Evolutionary conservation across 2,797 vertebrate species (phyloP), one percentile per base, ranked within the genome.

Genomic region (Glossophaga mutica): DNA sequence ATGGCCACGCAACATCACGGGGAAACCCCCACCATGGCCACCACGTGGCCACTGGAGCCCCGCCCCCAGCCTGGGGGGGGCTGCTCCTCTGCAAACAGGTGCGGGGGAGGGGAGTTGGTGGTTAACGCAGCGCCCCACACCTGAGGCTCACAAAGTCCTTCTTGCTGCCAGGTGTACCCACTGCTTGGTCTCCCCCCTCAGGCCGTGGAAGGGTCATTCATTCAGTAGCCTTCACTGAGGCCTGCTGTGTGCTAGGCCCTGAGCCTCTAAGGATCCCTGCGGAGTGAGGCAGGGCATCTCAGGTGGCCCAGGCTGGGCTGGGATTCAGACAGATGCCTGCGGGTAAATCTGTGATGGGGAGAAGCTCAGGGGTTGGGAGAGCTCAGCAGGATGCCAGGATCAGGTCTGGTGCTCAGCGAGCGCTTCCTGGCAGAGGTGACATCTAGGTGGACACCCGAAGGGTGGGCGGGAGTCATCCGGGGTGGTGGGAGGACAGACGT

Each of bases 1-100:
- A 0, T 2, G 3, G 50, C 10, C 26, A n/a, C n/a, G n/a, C n/a
- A n/a, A n/a, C n/a, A n/a, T n/a, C n/a, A n/a, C n/a, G n/a, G n/a
- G n/a, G n/a, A n/a, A n/a, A n/a, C n/a, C n/a, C n/a, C n/a, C n/a
- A n/a, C n/a, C n/a, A n/a, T n/a, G n/a, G n/a, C n/a, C n/a, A n/a
- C n/a, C n/a, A 0, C 0, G 22, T 9, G 37, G 19, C 52, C 44
- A 1, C 26, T 1, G 5, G 0, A 15, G 21, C 44, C 3, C 79
- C 85, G 19, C 46, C 65, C 14, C n/a, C 0, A 1, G 11, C 14
- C 7, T 4, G 9, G 6, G 48, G n/a, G n/a, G 70, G 67, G n/a
- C 46, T 39, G n/a, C 9, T 22, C 15, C 50, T 10, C 29, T 5
- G 0, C 6, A 29, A 0, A 9, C 15, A 26, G 6, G 37, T 2